phyloP scores from a whole-genome alignment of 2,113 vertebrate species.

The Rafetus swinhoei region DNA sequence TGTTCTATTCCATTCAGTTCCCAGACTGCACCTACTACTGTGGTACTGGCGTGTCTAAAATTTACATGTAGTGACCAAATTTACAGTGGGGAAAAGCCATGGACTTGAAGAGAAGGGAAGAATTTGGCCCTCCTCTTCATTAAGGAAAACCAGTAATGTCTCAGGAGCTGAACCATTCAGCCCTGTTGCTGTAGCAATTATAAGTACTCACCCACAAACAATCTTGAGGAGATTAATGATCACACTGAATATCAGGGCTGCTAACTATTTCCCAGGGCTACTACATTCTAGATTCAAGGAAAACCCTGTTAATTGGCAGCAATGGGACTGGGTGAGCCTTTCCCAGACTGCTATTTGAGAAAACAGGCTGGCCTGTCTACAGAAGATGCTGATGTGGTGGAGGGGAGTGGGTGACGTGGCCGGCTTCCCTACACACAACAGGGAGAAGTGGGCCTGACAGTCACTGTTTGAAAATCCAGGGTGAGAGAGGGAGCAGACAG shows the following conservation, averaged over 20 bases:
- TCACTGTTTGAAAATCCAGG: background rate
- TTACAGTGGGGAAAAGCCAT: background rate
- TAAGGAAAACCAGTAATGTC: background rate
- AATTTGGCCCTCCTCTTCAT: background rate
- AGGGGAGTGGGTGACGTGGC: background rate
- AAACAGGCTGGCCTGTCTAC: background rate
- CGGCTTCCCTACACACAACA: background rate
- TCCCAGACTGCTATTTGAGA: background rate
- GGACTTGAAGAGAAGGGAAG: background rate
- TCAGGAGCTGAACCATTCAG: background rate
- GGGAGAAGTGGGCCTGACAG: background rate
- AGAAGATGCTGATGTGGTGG: rapidly evolving
- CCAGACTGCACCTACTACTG: background rate
- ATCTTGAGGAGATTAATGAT: background rate
- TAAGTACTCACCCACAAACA: background rate
- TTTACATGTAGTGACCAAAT: background rate
- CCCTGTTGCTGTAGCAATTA: background rate
- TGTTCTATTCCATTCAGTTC: background rate
- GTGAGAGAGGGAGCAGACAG: background rate
- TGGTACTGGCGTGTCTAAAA: too few species aligned
- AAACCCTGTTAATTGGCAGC: background rate
- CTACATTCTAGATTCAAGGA: background rate
- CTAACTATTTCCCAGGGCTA: background rate
- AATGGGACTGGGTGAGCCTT: background rate
- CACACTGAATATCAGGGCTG: background rate